These are phyloP conservation scores for Cottoperca gobio DNA, from an alignment of 2,797 vertebrate species.

Conservation along the genomic window DNA sequence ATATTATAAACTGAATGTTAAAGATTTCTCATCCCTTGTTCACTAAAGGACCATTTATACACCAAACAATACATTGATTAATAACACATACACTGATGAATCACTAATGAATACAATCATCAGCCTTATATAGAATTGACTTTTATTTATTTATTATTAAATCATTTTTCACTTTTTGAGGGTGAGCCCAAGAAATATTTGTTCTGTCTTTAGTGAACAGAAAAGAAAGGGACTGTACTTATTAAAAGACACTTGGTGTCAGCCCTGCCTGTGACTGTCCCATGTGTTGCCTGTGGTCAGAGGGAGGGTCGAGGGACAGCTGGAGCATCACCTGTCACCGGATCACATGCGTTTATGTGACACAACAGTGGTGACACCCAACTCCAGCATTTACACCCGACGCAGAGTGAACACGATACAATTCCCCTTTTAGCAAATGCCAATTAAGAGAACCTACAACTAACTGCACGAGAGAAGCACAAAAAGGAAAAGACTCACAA, in stretches of 20 bases:
- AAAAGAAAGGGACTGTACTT: not conserved
- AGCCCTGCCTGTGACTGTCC: slow-evolving; percentile 50
- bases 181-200: not conserved
- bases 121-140: too few species aligned
- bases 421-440: not conserved
- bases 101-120: not conserved
- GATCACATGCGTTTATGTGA: slow-evolving; percentile 66
- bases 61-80: not conserved
- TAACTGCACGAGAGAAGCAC: not conserved
- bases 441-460: not conserved
- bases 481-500: slow-evolving; percentile 21
- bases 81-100: not conserved
- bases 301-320: slow-evolving; percentile 69
- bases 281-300: slow-evolving; percentile 70
- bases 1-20: too few species aligned
- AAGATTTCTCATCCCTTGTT: not conserved
- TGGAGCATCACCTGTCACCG: slow-evolving; percentile 78
- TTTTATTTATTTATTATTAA: not conserved
- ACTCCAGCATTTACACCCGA: slow-evolving; percentile 15
- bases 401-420: slow-evolving; percentile 4
- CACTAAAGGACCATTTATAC: not conserved
- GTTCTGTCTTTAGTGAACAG: not conserved
- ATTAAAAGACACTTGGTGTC: not conserved
- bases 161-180: not conserved
- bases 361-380: slow-evolving; percentile 46